Evolutionary conservation across 2,797 vertebrate species (phyloP).

Genomic region (Galagoides demidoff): DNA sequence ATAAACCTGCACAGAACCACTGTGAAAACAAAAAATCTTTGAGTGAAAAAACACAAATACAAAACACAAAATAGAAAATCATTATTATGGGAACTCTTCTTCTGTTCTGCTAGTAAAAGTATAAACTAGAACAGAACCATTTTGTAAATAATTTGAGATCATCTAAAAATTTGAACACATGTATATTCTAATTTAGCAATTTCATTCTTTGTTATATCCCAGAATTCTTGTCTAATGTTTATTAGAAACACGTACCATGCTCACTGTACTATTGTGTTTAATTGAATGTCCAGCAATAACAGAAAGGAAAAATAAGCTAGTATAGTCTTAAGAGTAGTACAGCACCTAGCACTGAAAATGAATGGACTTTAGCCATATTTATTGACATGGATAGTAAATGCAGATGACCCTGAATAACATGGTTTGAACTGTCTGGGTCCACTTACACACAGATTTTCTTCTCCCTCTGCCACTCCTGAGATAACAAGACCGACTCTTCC

Average conservation of each 20-base stretch:
- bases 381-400: not conserved
- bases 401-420: not conserved
- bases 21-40: constrained; percentile 84
- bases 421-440: not conserved
- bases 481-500: not conserved
- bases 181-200: not conserved
- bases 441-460: not conserved
- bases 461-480: not conserved
- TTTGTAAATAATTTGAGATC: constrained; percentile 35
- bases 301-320: constrained; percentile 46
- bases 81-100: not conserved
- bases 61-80: not conserved
- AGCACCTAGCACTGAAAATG: not conserved
- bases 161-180: not conserved
- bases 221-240: not conserved
- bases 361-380: not conserved
- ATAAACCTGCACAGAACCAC: constrained; percentile 97
- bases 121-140: constrained; percentile 37
- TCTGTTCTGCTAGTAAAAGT: not conserved
- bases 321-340: not conserved
- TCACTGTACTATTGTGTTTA: not conserved
- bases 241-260: not conserved
- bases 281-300: not conserved
- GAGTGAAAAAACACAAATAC: constrained; percentile 52
- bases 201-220: constrained; percentile 9